A percentile compares a stretch with the other conserved stretches of the same genome.
These are phyloP conservation scores for Drosophila nigritarsus DNA, from an alignment of 2,888 invertebrate genomes.

Conservation along the genomic window DNA sequence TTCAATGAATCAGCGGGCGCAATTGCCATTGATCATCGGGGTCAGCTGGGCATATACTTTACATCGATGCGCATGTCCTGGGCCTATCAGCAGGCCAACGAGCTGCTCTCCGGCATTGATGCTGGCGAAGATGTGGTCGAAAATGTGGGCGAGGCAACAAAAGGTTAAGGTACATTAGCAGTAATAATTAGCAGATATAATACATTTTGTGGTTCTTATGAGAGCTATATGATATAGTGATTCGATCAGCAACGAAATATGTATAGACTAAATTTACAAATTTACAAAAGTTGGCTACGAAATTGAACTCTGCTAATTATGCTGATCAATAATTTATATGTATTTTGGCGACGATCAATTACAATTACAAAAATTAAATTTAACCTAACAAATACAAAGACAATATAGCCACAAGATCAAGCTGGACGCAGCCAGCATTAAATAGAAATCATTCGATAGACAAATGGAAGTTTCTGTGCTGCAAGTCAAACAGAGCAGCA, in stretches of 20 bases:
- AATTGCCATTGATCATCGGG: slow-evolving; percentile 89
- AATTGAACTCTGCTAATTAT: neutral
- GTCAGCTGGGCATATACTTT: slow-evolving; percentile 89
- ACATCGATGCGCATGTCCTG: slow-evolving; percentile 89
- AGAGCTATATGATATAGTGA: neutral
- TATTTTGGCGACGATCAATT: neutral
- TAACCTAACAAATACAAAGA: slow-evolving; percentile 3
- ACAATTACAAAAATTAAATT: neutral
- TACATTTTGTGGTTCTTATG: neutral
- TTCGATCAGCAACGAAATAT: too few relatives aligned
- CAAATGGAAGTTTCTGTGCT: neutral
- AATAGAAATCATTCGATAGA: neutral
- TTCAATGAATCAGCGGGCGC: slow-evolving; percentile 90
- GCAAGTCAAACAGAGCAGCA: slow-evolving; percentile 68
- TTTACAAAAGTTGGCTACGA: too few relatives aligned
- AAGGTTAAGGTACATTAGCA: neutral
- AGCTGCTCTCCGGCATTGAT: slow-evolving; percentile 87
- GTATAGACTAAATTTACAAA: too few relatives aligned
- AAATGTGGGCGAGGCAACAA: neutral
- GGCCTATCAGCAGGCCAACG: slow-evolving; percentile 87
- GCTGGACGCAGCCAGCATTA: slow-evolving; percentile 43
- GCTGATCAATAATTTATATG: neutral
- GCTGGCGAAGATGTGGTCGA: slow-evolving; percentile 84
- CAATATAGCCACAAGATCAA: neutral
- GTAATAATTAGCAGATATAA: neutral